Evolutionary conservation across 1,140 invertebrate species (phyloP).

Genomic region (Homalodisca vitripennis): DNA sequence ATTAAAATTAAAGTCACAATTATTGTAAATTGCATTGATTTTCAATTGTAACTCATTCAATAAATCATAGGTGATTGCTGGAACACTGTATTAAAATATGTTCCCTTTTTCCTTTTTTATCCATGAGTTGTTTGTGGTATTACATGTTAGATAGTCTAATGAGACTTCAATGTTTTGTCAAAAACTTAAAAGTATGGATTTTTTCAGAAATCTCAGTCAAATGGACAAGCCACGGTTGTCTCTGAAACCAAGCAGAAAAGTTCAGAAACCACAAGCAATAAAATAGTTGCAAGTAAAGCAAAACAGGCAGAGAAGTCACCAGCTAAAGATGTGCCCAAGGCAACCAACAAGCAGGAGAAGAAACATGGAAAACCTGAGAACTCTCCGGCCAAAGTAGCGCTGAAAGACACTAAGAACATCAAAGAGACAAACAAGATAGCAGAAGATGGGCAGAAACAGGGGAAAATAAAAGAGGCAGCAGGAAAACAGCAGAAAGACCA

Average conservation of each 20-base stretch:
- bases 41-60: no score
- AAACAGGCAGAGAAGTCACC: slow-evolving; percentile 51
- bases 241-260: slow-evolving; percentile 34
- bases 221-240: slow-evolving; percentile 49
- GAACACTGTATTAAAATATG: neutral
- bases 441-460: slow-evolving; percentile 50
- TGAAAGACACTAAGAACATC: slow-evolving; percentile 43
- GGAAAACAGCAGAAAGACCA: slow-evolving; percentile 49
- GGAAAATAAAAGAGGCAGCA: slow-evolving; percentile 50
- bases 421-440: slow-evolving; percentile 47
- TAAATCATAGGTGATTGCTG: no score
- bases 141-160: no score
- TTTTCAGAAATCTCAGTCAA: slow-evolving; percentile 52
- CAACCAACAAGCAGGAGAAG: slow-evolving; percentile 47
- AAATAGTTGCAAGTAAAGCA: slow-evolving; percentile 50
- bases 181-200: neutral
- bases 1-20: no score
- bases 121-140: neutral
- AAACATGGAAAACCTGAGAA: slow-evolving; percentile 33
- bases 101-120: neutral
- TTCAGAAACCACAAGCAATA: slow-evolving; percentile 39
- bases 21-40: no score
- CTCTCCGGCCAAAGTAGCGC: slow-evolving; percentile 34
- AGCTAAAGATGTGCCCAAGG: slow-evolving; percentile 50
- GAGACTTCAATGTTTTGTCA: no score